phyloP scores from a whole-genome alignment of 23 tunicate genomes.

The Halocynthia aurantium region DNA sequence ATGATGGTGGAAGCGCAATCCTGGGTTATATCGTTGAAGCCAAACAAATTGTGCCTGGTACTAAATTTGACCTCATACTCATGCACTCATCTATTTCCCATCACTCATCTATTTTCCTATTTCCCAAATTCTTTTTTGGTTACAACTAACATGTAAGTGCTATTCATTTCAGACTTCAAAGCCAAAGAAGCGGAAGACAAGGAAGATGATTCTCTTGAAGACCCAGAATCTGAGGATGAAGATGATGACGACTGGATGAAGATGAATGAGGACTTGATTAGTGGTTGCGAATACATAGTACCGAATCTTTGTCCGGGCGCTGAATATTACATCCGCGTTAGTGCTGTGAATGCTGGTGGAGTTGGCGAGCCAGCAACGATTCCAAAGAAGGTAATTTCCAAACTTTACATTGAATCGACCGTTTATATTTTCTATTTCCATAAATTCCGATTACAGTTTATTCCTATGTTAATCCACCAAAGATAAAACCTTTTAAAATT shows the following conservation, averaged over 20 bases:
- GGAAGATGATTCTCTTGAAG: too few species aligned
- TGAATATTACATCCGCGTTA: slow-evolving; percentile 35
- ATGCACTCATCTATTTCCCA: too few species aligned
- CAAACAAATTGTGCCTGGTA: neutral
- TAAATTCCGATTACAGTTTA: neutral
- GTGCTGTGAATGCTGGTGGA: slow-evolving; percentile 57
- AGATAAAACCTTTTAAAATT: neutral
- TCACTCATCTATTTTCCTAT: too few species aligned
- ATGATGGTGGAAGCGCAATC: slow-evolving; percentile 36
- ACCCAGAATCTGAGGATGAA: slow-evolving; percentile 3
- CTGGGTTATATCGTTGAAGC: slow-evolving; percentile 40
- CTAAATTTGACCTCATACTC: too few species aligned
- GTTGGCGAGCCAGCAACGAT: slow-evolving; percentile 23
- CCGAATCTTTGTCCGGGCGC: slow-evolving; percentile 30
- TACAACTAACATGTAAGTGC: too few species aligned
- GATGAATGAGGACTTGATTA: slow-evolving; percentile 28
- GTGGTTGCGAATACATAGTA: slow-evolving; percentile 29
- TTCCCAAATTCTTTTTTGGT: too few species aligned
- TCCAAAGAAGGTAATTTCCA: slow-evolving; percentile 14
- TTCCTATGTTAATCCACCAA: neutral
- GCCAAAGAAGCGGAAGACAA: neutral
- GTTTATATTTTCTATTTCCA: neutral
- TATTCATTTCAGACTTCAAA: neutral
- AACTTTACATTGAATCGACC: neutral
- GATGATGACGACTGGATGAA: slow-evolving; percentile 32